Base-by-base conservation (phyloP, 2,797 vertebrate genomes). In the Presbytis comata region DNA sequence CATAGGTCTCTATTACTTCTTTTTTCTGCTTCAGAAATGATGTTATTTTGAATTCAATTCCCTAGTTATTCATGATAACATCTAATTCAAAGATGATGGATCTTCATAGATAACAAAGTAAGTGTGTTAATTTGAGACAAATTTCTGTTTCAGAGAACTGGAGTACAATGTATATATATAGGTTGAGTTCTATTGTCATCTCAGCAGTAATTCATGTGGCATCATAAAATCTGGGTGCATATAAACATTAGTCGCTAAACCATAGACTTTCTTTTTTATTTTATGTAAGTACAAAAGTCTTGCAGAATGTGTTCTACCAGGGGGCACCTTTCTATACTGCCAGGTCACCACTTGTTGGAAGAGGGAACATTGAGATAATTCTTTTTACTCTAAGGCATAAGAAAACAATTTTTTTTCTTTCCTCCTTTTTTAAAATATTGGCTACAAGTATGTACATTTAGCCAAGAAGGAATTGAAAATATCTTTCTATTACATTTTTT, bases 401-500 rank as follows among this genome's bases (percentile, higher is more conserved):
- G 64, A 93, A 92, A 80, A 11, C 0, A 84, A 84, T 36, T 30
- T 16, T 64, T 26, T 12, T 30, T 61, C 33, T n/a, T 24, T 48
- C 21, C 13, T 12, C 46, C 26, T 44, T 6, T 10, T 28, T 10
- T n/a, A 76, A 16, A 33, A 30, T 33, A 53, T 33, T 95, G 76
- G 14, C 81, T 95, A 57, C 44, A 83, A 95, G 19, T 46, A 95
- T 22, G 44, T 92, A 85, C 55, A 93, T 59, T 93, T 83, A 96
- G 93, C 96, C 91, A 95, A 94, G 30, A 83, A 90, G 97, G 95
- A 98, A 98, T 19, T 97, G 91, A 95, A 97, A 97, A 90, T 96
- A 64, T 48, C 97, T 98, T 97, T 94, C 90, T 97, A 81, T 96
- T 95, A 53, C 92, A 85, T 97, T 98, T 97, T 98, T 98, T 97